Conservation (phyloP, 2,888 invertebrate species). For the Nemoura dubitans region DNA sequence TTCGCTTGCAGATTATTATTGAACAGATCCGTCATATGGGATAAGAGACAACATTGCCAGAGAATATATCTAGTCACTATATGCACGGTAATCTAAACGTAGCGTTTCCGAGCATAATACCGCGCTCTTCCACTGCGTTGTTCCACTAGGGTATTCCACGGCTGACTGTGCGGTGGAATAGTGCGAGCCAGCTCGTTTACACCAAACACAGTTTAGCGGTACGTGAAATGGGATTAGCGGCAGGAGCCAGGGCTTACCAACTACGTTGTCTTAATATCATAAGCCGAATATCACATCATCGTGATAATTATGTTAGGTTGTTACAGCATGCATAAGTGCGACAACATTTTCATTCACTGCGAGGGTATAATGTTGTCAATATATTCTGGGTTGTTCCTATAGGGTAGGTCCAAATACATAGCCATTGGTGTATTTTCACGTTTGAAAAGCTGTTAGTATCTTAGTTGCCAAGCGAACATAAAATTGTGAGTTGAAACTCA, state of each 20-base stretch:
- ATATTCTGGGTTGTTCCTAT: too few species aligned
- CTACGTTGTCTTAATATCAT: background rate
- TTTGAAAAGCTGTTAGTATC: too few species aligned
- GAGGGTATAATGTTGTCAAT: too few species aligned
- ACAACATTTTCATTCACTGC: background rate
- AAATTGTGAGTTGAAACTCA: background rate
- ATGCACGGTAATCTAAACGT: background rate
- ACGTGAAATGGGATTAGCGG: constrained; percentile 43
- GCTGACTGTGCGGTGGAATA: background rate
- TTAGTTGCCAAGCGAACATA: too few species aligned
- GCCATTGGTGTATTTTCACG: too few species aligned
- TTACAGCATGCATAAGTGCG: constrained; percentile 1
- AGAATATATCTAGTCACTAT: background rate
- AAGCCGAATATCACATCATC: constrained; percentile 8
- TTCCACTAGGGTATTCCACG: background rate
- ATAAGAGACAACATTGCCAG: too few species aligned
- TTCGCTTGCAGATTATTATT: background rate
- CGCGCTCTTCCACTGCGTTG: background rate
- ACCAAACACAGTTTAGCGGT: constrained; percentile 45
- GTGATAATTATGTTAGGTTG: background rate
- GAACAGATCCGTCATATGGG: background rate
- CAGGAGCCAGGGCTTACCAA: background rate
- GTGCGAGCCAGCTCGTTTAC: background rate
- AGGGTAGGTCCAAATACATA: too few species aligned
- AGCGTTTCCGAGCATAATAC: background rate